phyloP scores from a whole-genome alignment of 2,113 vertebrate species.

The Cheilinus undulatus region DNA sequence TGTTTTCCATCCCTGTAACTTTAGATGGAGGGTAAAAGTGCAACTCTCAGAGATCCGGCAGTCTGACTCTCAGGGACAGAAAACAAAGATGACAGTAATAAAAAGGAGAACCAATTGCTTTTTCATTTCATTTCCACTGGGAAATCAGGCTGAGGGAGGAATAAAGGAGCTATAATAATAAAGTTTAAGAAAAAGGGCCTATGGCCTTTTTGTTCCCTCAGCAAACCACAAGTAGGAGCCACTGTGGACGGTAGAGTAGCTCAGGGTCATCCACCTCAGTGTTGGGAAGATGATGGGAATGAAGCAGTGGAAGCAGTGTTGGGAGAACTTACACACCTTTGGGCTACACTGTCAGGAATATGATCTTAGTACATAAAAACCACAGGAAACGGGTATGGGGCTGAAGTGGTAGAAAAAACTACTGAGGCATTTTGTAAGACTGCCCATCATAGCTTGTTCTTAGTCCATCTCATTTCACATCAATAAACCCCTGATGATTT shows the following conservation, averaged over 20 bases:
- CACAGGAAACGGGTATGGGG: too few species aligned
- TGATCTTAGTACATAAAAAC: background rate
- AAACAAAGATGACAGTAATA: constrained; percentile 85
- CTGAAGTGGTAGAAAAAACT: too few species aligned
- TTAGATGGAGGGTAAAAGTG: constrained; percentile 73
- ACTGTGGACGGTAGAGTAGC: constrained; percentile 52
- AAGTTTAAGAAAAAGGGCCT: constrained; percentile 81
- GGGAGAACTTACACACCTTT: constrained; percentile 13
- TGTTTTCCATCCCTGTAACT: constrained; percentile 70
- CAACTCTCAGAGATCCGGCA: constrained; percentile 76
- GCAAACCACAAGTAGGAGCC: constrained; percentile 70
- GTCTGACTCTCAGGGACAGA: constrained; percentile 79
- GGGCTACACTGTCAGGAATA: background rate
- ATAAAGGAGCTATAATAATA: constrained; percentile 85
- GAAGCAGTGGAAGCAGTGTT: constrained; percentile 28
- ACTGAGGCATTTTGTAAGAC: too few species aligned
- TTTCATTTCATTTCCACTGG: constrained; percentile 84
- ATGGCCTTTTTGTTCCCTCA: constrained; percentile 78
- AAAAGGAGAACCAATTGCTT: constrained; percentile 83
- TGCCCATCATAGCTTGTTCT: too few species aligned
- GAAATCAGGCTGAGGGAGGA: constrained; percentile 81
- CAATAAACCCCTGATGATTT: too few species aligned
- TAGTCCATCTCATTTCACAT: too few species aligned
- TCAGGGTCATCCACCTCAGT: constrained; percentile 73
- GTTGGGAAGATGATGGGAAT: constrained; percentile 41